A percentile compares a stretch with the other conserved stretches of the same genome.
phyloP scores from a whole-genome alignment of 1,140 invertebrate species.

The Aplysia californica region DNA sequence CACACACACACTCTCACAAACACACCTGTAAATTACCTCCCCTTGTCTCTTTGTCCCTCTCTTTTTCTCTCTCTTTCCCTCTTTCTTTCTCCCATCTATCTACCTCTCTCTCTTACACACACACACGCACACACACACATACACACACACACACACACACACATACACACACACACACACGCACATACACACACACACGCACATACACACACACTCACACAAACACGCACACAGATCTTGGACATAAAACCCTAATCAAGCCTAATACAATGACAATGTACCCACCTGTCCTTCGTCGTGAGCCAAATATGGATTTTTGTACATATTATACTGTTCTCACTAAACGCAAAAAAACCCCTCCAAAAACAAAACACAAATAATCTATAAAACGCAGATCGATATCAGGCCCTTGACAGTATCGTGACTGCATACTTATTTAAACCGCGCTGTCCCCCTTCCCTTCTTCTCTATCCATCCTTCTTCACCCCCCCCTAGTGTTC shows the following conservation, averaged over 20 bases:
- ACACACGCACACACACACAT: background rate
- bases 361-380: no score
- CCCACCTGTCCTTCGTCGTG: background rate
- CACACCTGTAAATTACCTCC: background rate
- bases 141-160: slow-evolving; percentile 14
- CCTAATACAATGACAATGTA: background rate
- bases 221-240: background rate
- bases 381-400: no score
- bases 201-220: background rate
- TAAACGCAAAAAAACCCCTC: no score
- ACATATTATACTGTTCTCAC: background rate
- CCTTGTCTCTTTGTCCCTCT: no score
- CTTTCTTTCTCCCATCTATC: background rate
- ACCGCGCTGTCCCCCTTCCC: no score
- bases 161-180: slow-evolving; percentile 9
- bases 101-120: no score
- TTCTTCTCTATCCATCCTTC: no score
- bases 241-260: background rate
- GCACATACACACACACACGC: background rate
- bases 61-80: background rate
- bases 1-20: background rate
- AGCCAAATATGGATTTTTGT: background rate
- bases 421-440: no score
- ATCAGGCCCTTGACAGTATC: no score
- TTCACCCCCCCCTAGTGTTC: no score